Base-by-base conservation (phyloP, 23 tunicate species). In the Phallusia fumigata region DNA sequence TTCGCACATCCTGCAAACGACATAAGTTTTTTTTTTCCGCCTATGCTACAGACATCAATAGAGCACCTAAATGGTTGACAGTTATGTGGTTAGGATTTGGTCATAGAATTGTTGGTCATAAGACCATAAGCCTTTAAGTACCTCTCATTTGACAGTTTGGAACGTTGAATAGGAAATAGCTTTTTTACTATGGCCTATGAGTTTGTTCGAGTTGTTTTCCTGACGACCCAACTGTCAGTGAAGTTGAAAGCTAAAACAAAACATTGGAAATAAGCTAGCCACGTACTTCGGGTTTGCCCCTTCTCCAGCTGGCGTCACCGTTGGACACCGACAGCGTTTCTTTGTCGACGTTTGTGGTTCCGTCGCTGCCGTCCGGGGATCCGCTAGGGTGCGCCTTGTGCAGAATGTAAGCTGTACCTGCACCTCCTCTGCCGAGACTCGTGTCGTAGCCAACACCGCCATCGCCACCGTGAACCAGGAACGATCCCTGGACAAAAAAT, bases 361-460 rank as follows among this genome's bases (percentile, higher is more conserved):
- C 74, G 51, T 64, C 83, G 24, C 22, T 52, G 58, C 36, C 83
- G 47, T 52, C 64, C 0, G 74, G 13, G n/a, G 11, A 30, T 53
- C 45, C 36, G 35, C 36, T 33, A 26, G 32, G 80, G 19, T 36
- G 53, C 19, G 80, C 80, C 19, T 26, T 40, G 53, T 80, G 83
- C n/a, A 80, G 45, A 22, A 53, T 21, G 64, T 80, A 80, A 26
- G 83, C 74, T 21, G 83, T 80, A 31, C 83, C 83, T 26, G 83
- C 83, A 50, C 47, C 74, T n/a, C 74, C 83, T 8, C 83, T 58
- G 0, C 83, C 83, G 12, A 19, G n/a, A 80, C 83, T 80, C 35
- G 33, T 22, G 75, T 80, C 83, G 31, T 32, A 28, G 11, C 45
- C 31, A 8, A 44, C 31, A 10, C 83, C 83, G 16, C 83, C 83